Evolutionary conservation across 2,888 invertebrate species (phyloP), one percentile per base, ranked within the genome.

Genomic region (Lycocerus yunnanus): DNA sequence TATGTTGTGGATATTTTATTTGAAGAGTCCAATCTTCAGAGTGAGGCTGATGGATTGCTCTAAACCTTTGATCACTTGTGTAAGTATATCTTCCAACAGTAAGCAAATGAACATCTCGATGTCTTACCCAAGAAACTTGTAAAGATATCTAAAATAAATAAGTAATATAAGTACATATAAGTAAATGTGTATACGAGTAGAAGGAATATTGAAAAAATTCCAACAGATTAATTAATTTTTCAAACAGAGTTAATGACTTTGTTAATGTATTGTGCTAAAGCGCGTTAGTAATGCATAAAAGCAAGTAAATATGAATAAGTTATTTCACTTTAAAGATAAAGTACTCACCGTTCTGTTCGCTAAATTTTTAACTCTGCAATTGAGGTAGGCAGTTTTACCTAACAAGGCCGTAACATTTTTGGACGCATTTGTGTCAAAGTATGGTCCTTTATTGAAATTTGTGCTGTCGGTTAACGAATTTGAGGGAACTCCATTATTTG

Each of bases 11-110:
- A 86, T 96, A 97, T 87, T 96, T 96, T 87, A 97, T 95, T 89
- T 95, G 94, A 81, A 97, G 90, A 78, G 94, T 95, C 96, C 96
- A 97, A 88, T 97, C 97, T 88, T 96, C 96, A 77, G 95, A 92
- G 83, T 94, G 94, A 60, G 93, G 93, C 81, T 93, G 91, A 86
- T 96, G 96, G 82, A 96, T 94, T 69, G 96, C 95, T 75, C 95
- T 90, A 89, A 97, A 97, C 82, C 97, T 90, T 87, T 96, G 96
- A 88, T 97, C 97, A 80, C 94, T 95, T 59, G 96, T 96, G 88
- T 97, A 97, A 13, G 96, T 96, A 87, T 96, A 96, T 67, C 94
- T 91, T 24, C 96, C 97, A 72, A 96, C 95, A 0, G 96, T 96
- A 81, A 97, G 90, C 83, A 97, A 89, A 86, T 97, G 97, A 77